Evolutionary conservation across 1,140 invertebrate species (phyloP).

Genomic region (Monochamus saltuarius): DNA sequence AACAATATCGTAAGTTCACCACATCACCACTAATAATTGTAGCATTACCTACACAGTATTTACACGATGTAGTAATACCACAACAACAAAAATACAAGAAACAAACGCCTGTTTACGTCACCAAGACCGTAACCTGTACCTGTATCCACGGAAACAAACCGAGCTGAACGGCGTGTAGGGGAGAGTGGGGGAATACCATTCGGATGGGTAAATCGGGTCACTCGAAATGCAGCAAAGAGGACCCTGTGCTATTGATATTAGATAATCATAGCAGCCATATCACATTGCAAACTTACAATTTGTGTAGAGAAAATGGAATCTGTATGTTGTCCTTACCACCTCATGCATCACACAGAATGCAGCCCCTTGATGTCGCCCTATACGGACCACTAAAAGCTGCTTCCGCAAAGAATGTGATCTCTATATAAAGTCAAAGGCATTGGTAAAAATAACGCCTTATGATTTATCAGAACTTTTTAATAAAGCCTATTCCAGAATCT

Average conservation of each 20-base stretch:
- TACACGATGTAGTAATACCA: too few relatives aligned
- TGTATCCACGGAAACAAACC: too few relatives aligned
- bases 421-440: conserved; percentile 11
- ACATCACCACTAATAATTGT: too few relatives aligned
- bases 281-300: too few relatives aligned
- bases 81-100: too few relatives aligned
- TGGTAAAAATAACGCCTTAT: conserved; percentile 25
- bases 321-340: conserved; percentile 30
- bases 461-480: conserved; percentile 44
- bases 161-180: too few relatives aligned
- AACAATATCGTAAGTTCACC: too few relatives aligned
- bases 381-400: conserved; percentile 18
- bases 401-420: conserved; percentile 22
- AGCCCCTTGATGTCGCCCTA: conserved; percentile 47
- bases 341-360: conserved; percentile 40
- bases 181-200: too few relatives aligned
- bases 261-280: conserved; percentile 1
- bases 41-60: too few relatives aligned
- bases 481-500: conserved; percentile 44
- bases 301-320: conserved; percentile 13
- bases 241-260: not conserved
- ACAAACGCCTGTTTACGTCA: too few relatives aligned
- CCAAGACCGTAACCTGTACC: too few relatives aligned
- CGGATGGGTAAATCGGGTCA: too few relatives aligned
- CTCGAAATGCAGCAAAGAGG: conserved; percentile 1